Evolutionary conservation across 2,888 invertebrate species (phyloP), one percentile per base, ranked within the genome.

Genomic region (Syrphus vitripennis): DNA sequence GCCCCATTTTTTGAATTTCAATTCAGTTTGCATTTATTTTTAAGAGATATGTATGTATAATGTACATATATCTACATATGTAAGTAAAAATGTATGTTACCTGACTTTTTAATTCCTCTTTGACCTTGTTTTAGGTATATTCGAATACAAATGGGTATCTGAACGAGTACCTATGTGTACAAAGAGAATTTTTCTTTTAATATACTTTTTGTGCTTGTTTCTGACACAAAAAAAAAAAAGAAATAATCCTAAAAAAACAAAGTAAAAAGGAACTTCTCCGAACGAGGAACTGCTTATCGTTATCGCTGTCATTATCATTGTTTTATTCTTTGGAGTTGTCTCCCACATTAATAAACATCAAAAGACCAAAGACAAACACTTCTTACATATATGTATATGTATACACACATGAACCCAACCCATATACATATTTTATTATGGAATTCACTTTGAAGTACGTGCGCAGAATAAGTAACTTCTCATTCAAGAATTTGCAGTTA

Each of bases 261-360:
- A 26, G 19, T 45, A 10, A 48, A 59, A 48, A 59, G 29, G 42
- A 37, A 72, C 14, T 24, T 10, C 31, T 34, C 16, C n/a, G n/a
- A 29, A 67, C 31, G 21, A 67, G 48, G 24, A 67, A 67, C 50
- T 50, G 67, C 67, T 50, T 34, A 50, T 67, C 48, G 67, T 67
- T 67, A 80, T 80, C 80, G 80, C 71, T 83, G 74, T 80, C 80
- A 71, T 76, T 80, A 75, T 74, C 63, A 61, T 71, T 76, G 76
- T 83, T 71, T 63, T 65, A 37, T 42, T 67, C 75, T 37, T 53
- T 48, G 45, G 24, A 31, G 65, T 80, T 84, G 83, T 84, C 83
- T 84, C 80, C 83, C 83, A 84, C 80, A 84, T 80, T 84, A 76
- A 84, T 84, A 84, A 80, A 67, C 80, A 84, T 84, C 80, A 76